These are phyloP conservation scores for Gymnothorax reevesii DNA, from an alignment of 2,797 vertebrate species.

Conservation along the genomic window DNA sequence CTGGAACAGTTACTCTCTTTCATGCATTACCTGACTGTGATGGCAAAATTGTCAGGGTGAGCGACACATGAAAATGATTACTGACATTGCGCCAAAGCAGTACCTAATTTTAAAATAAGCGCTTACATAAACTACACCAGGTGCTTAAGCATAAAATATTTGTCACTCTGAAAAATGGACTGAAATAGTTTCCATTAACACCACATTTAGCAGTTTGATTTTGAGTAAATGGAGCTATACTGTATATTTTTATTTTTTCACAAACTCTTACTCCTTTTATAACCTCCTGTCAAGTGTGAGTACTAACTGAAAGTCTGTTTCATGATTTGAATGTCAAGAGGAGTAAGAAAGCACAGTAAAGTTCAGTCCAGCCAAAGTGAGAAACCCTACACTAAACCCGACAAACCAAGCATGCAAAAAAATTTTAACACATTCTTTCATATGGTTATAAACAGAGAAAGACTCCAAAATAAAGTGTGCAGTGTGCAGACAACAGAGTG, in stretches of 20 bases:
- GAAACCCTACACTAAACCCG: too few species aligned
- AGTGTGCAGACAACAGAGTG: too few species aligned
- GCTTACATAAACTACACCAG: conserved; percentile 26
- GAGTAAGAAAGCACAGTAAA: not conserved
- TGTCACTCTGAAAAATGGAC: not conserved
- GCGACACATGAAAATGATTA: not conserved
- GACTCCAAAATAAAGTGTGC: not conserved
- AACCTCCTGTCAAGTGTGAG: not conserved
- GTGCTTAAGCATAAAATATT: not conserved
- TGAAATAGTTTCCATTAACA: not conserved
- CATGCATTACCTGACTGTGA: not conserved
- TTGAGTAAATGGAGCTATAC: too few species aligned
- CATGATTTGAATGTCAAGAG: not conserved
- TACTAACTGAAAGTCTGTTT: not conserved
- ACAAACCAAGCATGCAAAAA: not conserved
- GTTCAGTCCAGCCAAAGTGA: too few species aligned
- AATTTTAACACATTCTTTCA: not conserved
- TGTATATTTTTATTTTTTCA: too few species aligned
- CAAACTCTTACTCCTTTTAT: not conserved
- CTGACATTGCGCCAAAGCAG: not conserved
- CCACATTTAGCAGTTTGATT: not conserved
- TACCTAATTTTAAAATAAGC: not conserved
- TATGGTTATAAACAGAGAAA: not conserved
- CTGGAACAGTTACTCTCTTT: not conserved
- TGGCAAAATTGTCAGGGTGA: not conserved